These are phyloP conservation scores for Leptodactylus fuscus DNA, from an alignment of 2,113 vertebrate genomes.

Conservation along the genomic window DNA sequence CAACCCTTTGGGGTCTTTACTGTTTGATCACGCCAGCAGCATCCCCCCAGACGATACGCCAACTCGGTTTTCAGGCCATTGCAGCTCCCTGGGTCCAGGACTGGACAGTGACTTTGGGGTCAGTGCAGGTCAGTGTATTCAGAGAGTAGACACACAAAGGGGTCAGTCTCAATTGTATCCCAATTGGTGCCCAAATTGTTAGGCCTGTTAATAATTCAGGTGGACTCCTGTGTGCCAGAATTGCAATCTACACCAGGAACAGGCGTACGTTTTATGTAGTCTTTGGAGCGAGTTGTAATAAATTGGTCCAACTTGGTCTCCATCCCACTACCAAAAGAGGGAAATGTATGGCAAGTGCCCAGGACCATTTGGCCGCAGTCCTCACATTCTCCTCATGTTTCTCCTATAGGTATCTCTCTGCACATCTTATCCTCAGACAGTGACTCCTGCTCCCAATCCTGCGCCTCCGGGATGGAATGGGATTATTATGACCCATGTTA, in stretches of 20 bases:
- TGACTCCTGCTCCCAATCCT: constrained; percentile 71
- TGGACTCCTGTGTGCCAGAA: no score
- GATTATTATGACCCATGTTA: constrained; percentile 84
- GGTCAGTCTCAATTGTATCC: no score
- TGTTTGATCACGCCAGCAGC: constrained; percentile 68
- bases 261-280: no score
- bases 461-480: constrained; percentile 77
- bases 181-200: no score
- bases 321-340: no score
- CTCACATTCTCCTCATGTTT: neutral
- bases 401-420: constrained; percentile 76
- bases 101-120: constrained; percentile 85
- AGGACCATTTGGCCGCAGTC: no score
- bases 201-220: no score
- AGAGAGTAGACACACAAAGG: no score
- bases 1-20: constrained; percentile 63
- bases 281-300: no score
- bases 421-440: constrained; percentile 80
- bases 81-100: constrained; percentile 72
- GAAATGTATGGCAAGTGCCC: no score
- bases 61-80: constrained; percentile 59
- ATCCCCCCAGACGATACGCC: constrained; percentile 63
- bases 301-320: no score
- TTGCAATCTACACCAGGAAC: no score
- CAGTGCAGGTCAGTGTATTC: constrained; percentile 77